Percentiles rank a stretch among this genome's conserved stretches.
These are phyloP conservation scores for Sebastes baramenuke DNA, from an alignment of 2,797 vertebrate species.

Conservation along the genomic window DNA sequence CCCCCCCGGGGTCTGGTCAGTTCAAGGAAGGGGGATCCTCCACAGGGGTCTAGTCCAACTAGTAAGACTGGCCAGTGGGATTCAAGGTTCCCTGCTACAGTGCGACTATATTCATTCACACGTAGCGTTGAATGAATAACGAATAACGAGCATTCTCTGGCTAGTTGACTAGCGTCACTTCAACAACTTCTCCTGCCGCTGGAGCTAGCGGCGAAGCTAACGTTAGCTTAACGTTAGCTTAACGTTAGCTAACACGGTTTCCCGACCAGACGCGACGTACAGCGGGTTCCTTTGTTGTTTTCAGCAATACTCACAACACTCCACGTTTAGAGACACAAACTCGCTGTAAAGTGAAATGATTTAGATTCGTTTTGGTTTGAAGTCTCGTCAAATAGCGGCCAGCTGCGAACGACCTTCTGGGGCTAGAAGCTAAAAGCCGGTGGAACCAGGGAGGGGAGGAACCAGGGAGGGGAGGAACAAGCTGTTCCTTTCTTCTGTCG, in stretches of 20 bases:
- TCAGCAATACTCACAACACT: slow-evolving; percentile 34
- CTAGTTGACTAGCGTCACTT: background rate
- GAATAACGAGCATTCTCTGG: background rate
- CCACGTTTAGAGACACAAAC: background rate
- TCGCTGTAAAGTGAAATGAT: background rate
- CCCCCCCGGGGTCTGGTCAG: background rate
- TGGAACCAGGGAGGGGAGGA: slow-evolving; percentile 24
- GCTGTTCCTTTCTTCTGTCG: slow-evolving; percentile 42
- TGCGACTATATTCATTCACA: background rate
- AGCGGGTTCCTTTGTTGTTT: background rate
- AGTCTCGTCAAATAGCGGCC: background rate
- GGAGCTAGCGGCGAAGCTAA: background rate
- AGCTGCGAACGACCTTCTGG: slow-evolving; percentile 72
- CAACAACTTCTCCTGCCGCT: background rate
- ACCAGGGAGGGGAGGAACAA: slow-evolving; percentile 24
- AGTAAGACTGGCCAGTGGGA: background rate
- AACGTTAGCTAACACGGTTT: slow-evolving; percentile 61
- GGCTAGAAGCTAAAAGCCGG: slow-evolving; percentile 72
- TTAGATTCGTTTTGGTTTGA: background rate
- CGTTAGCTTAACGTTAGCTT: slow-evolving; percentile 7
- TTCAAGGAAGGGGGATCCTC: too few relatives aligned
- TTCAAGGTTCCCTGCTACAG: background rate
- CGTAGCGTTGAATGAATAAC: background rate
- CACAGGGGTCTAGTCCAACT: background rate
- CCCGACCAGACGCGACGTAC: slow-evolving; percentile 42